Conservation (phyloP, 2,888 invertebrate genomes). For the Macaria liturata region DNA sequence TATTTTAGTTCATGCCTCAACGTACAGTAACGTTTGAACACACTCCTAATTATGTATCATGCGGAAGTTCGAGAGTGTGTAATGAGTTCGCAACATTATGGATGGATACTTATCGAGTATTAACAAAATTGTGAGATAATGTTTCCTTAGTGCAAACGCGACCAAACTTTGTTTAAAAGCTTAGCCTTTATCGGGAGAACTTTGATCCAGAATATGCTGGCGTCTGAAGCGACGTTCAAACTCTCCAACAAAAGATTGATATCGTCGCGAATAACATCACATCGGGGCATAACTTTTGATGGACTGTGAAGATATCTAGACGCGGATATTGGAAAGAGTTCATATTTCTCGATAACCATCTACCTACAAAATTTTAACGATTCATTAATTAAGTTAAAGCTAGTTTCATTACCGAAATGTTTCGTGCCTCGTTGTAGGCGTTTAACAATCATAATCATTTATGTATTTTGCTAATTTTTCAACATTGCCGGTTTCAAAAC, state of each 20-base stretch:
- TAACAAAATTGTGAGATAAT: constrained; percentile 26
- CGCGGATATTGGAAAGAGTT: constrained; percentile 21
- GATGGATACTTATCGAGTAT: constrained; percentile 17
- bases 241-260: constrained; percentile 38
- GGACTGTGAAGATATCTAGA: constrained; percentile 19
- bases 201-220: constrained; percentile 35
- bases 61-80: not conserved
- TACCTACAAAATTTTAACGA: too few relatives aligned
- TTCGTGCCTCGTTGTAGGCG: too few relatives aligned
- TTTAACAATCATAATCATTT: too few relatives aligned
- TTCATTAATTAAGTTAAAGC: too few relatives aligned
- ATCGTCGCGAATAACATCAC: constrained; percentile 28
- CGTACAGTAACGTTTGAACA: not conserved
- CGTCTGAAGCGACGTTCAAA: constrained; percentile 32
- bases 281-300: constrained; percentile 31
- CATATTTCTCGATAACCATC: not conserved
- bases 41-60: not conserved
- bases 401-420: too few relatives aligned
- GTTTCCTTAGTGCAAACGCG: constrained; percentile 30
- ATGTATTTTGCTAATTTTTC: too few relatives aligned
- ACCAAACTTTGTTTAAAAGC: constrained; percentile 30
- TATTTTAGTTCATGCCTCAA: not conserved
- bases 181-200: constrained; percentile 33
- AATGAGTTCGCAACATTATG: constrained; percentile 12
- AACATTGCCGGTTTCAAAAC: too few relatives aligned